These are phyloP conservation scores for Tetheella fluctuosa DNA, from an alignment of 2,888 invertebrate species.

Conservation along the genomic window DNA sequence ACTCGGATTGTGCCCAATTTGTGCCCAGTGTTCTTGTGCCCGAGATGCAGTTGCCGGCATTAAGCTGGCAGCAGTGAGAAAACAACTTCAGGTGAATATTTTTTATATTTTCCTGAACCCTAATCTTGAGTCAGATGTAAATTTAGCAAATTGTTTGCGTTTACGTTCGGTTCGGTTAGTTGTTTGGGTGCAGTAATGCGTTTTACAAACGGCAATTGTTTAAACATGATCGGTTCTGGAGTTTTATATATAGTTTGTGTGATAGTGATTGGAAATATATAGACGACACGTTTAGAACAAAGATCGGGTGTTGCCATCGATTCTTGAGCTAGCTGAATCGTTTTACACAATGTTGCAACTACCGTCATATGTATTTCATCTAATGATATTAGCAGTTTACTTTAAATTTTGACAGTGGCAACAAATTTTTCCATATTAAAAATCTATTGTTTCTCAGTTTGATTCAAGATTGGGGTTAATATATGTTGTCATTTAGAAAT, in stretches of 20 bases:
- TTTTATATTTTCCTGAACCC: conserved; percentile 6
- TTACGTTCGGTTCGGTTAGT: not conserved
- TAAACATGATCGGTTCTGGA: not conserved
- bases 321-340: too few relatives aligned
- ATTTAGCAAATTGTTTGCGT: conserved; percentile 4
- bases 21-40: not conserved
- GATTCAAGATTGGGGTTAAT: not conserved
- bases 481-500: not conserved
- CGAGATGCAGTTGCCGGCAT: conserved; percentile 62
- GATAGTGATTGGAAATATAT: not conserved
- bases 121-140: conserved; percentile 2
- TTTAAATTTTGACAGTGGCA: too few relatives aligned
- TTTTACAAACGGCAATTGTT: not conserved
- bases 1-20: conserved; percentile 43
- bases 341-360: too few relatives aligned
- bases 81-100: conserved; percentile 60
- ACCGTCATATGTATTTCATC: not conserved
- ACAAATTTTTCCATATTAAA: not conserved
- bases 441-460: not conserved
- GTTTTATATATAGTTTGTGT: conserved; percentile 3
- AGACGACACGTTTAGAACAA: not conserved
- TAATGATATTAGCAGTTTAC: too few relatives aligned
- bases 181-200: conserved; percentile 9
- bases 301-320: not conserved
- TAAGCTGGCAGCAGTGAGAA: conserved; percentile 60